A percentile compares a stretch with the other conserved stretches of the same genome.
Conservation (phyloP, 2,888 invertebrate genomes). For the Antheraea yamamai region DNA sequence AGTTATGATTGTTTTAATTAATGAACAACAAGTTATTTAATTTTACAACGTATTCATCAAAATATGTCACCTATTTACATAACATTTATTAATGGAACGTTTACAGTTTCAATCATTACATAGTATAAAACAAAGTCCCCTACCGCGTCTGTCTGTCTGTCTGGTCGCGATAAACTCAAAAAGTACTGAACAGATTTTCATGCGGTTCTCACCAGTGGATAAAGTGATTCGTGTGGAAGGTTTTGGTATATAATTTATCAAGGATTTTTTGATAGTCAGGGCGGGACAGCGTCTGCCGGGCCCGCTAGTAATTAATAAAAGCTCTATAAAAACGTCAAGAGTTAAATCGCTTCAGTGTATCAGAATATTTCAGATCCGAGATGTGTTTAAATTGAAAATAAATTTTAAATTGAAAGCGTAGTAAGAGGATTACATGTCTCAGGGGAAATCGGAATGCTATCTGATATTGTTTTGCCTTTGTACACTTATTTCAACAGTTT, state of each 20-base stretch:
- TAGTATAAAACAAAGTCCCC: too few species aligned
- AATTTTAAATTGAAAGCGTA: slow-evolving; percentile 49
- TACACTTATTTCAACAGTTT: slow-evolving; percentile 29
- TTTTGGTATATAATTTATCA: too few species aligned
- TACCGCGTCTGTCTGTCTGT: too few species aligned
- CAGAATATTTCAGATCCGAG: neutral
- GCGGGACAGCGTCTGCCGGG: too few species aligned
- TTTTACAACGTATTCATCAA: neutral
- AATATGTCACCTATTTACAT: neutral
- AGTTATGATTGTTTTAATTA: too few species aligned
- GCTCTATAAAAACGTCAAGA: neutral
- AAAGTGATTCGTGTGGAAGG: too few species aligned
- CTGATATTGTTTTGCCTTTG: slow-evolving; percentile 36
- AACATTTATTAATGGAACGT: neutral
- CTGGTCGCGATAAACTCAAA: too few species aligned
- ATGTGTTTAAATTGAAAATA: slow-evolving; percentile 37
- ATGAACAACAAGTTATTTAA: too few species aligned
- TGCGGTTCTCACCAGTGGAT: too few species aligned
- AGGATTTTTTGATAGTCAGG: too few species aligned
- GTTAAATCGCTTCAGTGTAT: neutral
- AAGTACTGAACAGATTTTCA: too few species aligned
- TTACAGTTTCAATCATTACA: neutral
- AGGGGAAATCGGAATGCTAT: slow-evolving; percentile 48
- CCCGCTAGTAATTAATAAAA: neutral
- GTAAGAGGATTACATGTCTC: slow-evolving; percentile 48